Base-by-base conservation (phyloP, 2,888 invertebrate genomes). In the Drosophila fungiperda region DNA sequence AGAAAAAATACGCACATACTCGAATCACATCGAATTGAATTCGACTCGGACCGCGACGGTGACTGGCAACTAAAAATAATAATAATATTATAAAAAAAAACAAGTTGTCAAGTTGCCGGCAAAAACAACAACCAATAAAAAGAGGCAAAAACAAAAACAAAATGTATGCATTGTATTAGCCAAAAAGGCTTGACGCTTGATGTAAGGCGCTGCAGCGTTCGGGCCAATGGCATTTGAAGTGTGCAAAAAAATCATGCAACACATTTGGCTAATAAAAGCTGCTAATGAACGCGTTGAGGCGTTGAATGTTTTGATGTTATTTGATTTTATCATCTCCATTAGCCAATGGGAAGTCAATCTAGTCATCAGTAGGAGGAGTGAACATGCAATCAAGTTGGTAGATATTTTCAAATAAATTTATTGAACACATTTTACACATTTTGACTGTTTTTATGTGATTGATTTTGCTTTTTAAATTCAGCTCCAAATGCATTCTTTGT, bases 261-360 rank as follows among this genome's bases (percentile, higher is more conserved):
- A 88, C 80, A 77, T 84, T 84, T 84, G 88, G 83, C 68, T 84
- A 85, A 88, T 84, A 85, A 84, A 88, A 84, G 73, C 74, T 73
- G 83, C 83, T 84, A 84, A 84, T 84, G 86, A 84, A 83, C 76
- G 61, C 52, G 64, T 68, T 75, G 75, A 77, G 83, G 78, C 78
- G 87, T 75, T 78, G 72, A 80, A 69, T 55, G 45, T 65, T 55
- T 59, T 42, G 53, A 59, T 58, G 61, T 57, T 66, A 63, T 66
- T 66, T 53, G 40, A 65, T 66, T 71, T 71, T 68, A 59, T 58
- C 52, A 35, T 58, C 29, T 48, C 23, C 53, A 57, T 68, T 68
- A 59, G 35, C 87, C 83, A 83, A 86, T 82, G 48, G 64, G 33
- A 77, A 63, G 36, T 35, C 78, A 52, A 54, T 29, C 50, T n/a